Evolutionary conservation across 1,140 invertebrate genomes (phyloP).

Genomic region (Teleogryllus occipitalis): DNA sequence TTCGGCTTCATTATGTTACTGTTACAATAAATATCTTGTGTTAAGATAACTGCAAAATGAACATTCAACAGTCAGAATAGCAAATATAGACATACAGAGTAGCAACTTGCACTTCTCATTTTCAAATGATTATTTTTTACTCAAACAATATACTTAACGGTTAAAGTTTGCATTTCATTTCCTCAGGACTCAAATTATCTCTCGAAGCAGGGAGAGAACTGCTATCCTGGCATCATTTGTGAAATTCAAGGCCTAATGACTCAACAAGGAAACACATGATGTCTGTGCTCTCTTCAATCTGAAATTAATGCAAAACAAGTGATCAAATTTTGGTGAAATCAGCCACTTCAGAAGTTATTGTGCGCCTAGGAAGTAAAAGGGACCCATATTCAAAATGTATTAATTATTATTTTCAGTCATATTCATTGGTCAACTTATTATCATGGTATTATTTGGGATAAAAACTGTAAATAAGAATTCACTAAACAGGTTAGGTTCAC

Average conservation of each 20-base stretch:
- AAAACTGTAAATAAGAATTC: constrained; percentile 21
- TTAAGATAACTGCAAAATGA: too few relatives aligned
- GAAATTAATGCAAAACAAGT: constrained; percentile 36
- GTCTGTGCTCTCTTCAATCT: constrained; percentile 86
- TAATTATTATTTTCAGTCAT: background rate
- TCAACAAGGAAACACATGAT: constrained; percentile 80
- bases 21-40: too few relatives aligned
- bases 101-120: too few relatives aligned
- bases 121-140: too few relatives aligned
- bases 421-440: constrained; percentile 7
- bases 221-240: constrained; percentile 18
- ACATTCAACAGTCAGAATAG: too few relatives aligned
- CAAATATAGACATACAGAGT: too few relatives aligned
- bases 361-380: constrained; percentile 20
- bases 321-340: background rate
- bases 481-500: constrained; percentile 19
- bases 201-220: too few relatives aligned
- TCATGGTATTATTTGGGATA: constrained; percentile 11
- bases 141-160: too few relatives aligned
- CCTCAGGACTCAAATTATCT: too few relatives aligned
- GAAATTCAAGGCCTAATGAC: constrained; percentile 60
- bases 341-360: constrained; percentile 12
- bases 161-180: too few relatives aligned
- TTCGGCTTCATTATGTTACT: too few relatives aligned
- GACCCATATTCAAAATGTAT: constrained; percentile 17